Percentiles rank a stretch among this genome's conserved stretches.
These are phyloP conservation scores for Scaptomyza flava DNA, from an alignment of 2,888 invertebrate species.

Conservation along the genomic window DNA sequence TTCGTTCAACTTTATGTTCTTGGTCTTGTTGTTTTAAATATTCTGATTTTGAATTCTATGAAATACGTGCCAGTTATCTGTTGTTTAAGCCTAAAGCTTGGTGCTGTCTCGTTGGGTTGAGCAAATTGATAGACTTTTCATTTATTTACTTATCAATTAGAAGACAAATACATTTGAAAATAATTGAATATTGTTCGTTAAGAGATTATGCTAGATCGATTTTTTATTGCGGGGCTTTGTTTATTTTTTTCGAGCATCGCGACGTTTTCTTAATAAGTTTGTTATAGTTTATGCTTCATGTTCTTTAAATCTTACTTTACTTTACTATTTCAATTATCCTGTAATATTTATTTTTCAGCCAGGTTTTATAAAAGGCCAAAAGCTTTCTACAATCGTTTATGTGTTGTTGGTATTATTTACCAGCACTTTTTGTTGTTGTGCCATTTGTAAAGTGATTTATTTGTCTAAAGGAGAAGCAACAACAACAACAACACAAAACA, in stretches of 20 bases:
- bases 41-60: slow-evolving; percentile 20
- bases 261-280: no score
- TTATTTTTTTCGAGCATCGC: no score
- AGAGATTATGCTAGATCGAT: not conserved
- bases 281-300: no score
- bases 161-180: not conserved
- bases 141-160: slow-evolving; percentile 20
- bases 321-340: no score
- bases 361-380: not conserved
- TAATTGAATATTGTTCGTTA: not conserved
- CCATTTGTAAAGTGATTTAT: slow-evolving; percentile 62
- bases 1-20: not conserved
- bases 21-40: not conserved
- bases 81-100: not conserved
- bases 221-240: not conserved
- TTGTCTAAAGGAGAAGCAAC: slow-evolving; percentile 19
- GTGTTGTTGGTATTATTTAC: slow-evolving; percentile 35
- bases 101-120: not conserved
- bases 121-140: slow-evolving; percentile 3
- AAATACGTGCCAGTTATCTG: slow-evolving; percentile 4
- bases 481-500: slow-evolving; percentile 14
- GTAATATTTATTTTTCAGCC: no score
- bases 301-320: not conserved
- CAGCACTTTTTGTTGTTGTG: slow-evolving; percentile 34
- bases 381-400: slow-evolving; percentile 14